These are phyloP conservation scores for Brachypteracias leptosomus DNA, from an alignment of 2,113 vertebrate genomes.

Conservation along the genomic window DNA sequence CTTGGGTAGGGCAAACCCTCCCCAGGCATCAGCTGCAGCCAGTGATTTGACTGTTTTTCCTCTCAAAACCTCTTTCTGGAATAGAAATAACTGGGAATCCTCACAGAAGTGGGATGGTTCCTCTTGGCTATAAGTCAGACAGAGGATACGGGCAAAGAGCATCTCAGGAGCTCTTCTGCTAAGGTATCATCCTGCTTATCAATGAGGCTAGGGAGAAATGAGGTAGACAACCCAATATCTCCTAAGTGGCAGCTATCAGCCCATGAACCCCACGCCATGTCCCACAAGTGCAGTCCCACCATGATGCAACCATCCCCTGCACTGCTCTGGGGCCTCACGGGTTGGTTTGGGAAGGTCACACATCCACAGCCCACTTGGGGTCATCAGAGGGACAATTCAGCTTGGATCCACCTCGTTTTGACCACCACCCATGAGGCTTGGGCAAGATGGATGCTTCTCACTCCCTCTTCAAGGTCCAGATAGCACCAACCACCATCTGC, in stretches of 20 bases:
- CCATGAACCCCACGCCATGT: neutral
- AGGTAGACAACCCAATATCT: neutral
- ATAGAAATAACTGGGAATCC: neutral
- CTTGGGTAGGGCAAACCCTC: neutral
- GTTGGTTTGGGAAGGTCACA: fast-evolving
- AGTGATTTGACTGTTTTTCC: neutral
- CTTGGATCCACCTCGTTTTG: neutral
- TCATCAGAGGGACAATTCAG: neutral
- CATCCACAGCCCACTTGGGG: neutral
- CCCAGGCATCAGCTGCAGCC: neutral
- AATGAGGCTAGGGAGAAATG: neutral
- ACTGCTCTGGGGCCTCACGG: fast-evolving
- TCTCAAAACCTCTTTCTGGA: neutral
- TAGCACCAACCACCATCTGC: fast-evolving
- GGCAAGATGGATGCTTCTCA: fast-evolving
- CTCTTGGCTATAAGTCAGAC: neutral
- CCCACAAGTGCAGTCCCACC: neutral
- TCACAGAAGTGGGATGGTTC: neutral
- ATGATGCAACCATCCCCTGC: fast-evolving
- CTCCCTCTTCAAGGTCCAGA: fast-evolving
- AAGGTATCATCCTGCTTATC: neutral
- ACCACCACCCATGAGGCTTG: fast-evolving
- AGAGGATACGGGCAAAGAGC: neutral
- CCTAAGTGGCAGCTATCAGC: neutral
- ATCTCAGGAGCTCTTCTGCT: neutral